Percentiles rank a stretch among this genome's conserved stretches.
Conservation (phyloP, 2,113 vertebrate genomes). For the Eudorcas thomsonii region DNA sequence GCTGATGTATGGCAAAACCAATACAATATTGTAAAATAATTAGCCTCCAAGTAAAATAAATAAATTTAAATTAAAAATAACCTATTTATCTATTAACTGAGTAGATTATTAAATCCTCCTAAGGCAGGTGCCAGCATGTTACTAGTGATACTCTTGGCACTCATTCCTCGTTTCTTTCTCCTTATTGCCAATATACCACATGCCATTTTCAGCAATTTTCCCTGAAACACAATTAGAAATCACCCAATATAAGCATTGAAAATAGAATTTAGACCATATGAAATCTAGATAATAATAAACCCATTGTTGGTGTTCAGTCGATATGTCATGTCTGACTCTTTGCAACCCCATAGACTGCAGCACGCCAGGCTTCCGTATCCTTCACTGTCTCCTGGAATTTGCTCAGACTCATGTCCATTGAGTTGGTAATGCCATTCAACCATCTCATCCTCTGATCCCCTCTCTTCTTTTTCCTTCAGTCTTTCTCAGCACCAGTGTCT, state of each 20-base stretch:
- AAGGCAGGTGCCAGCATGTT: neutral
- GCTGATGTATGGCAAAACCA: too few species aligned
- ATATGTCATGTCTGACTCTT: neutral
- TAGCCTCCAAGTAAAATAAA: too few species aligned
- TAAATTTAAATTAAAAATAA: neutral
- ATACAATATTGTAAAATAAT: too few species aligned
- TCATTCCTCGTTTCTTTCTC: neutral
- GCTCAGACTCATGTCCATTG: neutral
- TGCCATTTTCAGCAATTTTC: neutral
- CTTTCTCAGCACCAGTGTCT: neutral
- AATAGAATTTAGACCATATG: neutral
- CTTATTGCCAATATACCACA: neutral
- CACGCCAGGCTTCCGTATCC: fast-evolving
- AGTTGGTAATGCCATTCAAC: neutral
- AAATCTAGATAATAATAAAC: neutral
- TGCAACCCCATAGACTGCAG: neutral
- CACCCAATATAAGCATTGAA: neutral
- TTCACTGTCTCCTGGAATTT: neutral
- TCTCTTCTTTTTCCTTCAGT: neutral
- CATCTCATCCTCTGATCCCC: neutral
- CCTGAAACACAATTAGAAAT: neutral
- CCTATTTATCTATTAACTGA: neutral
- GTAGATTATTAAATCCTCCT: neutral
- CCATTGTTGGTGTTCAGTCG: neutral
- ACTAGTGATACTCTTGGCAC: neutral